Percentiles rank a stretch among this genome's conserved stretches.
These are phyloP conservation scores for Microtus pennsylvanicus DNA, from an alignment of 2,113 vertebrate genomes.

Conservation along the genomic window DNA sequence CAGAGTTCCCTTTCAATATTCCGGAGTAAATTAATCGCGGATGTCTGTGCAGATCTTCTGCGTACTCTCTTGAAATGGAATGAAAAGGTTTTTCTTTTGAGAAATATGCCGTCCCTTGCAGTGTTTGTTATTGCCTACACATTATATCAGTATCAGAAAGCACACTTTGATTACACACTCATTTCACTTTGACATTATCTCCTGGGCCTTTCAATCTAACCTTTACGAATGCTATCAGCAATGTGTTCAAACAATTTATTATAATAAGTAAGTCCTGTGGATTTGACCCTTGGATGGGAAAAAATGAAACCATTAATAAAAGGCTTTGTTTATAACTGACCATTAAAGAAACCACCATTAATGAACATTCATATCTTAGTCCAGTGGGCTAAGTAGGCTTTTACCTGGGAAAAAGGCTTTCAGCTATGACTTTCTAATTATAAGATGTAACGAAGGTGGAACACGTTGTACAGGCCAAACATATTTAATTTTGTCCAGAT, in stretches of 20 bases:
- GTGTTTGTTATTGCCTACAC: conserved; percentile 22
- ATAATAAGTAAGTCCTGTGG: conserved; percentile 11
- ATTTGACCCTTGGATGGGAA: conserved; percentile 20
- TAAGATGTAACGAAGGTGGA: background rate
- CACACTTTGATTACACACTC: conserved; percentile 9
- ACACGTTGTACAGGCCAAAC: background rate
- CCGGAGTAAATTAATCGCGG: conserved; percentile 50
- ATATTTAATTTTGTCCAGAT: background rate
- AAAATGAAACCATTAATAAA: conserved; percentile 60
- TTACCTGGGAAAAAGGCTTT: background rate
- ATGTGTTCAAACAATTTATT: conserved; percentile 40
- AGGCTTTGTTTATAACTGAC: conserved; percentile 13
- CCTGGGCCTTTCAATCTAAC: conserved; percentile 8
- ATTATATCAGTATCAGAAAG: background rate
- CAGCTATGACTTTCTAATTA: background rate
- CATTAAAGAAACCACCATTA: conserved; percentile 39
- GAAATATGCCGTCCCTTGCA: background rate
- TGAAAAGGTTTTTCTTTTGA: conserved; percentile 36
- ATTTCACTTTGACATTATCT: conserved; percentile 25
- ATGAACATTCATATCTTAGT: conserved; percentile 3
- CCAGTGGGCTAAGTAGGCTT: background rate
- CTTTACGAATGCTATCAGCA: conserved; percentile 44
- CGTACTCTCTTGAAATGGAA: background rate
- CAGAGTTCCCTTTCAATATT: conserved; percentile 7
- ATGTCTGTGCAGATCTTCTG: background rate